Base-by-base conservation (phyloP, 2,797 vertebrate genomes). In the Rhincodon typus region DNA sequence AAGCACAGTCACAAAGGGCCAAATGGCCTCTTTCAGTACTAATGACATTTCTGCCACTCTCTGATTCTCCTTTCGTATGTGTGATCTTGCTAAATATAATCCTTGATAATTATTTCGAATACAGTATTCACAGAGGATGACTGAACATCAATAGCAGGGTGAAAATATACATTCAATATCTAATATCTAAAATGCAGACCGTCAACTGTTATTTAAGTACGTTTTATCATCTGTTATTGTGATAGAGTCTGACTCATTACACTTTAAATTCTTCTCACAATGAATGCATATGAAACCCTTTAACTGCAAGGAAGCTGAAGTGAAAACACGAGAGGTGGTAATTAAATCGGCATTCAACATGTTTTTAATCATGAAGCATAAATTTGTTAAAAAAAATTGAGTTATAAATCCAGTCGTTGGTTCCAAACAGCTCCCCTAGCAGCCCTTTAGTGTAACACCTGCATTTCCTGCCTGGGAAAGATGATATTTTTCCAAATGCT, bases 401-500 rank as follows among this genome's bases (percentile, higher is more conserved):
- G 84, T 96, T 96, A 97, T 96, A 97, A 97, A 97, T 96, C 95
- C 94, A 93, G 96, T 96, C 96, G 96, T 96, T 97, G 96, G 95
- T 96, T 96, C 96, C 96, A 97, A 96, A 96, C 96, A 95, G 57
- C 96, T 97, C 96, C 96, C 96, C 96, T 97, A 95, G 94, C 96
- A 96, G 95, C 42, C 96, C 96, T 97, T 97, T 97, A 97, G 96
- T 96, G 95, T 96, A 97, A 96, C 96, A 97, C 96, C 96, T 97
- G 97, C 1, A 8, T 96, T 97, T 97, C 96, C 96, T 97, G 91
- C 88, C 38, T 0, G 0, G 96, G 95, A 97, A 87, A 96, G 97
- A 96, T 79, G 30, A 97, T 96, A 96, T 96, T 96, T 96, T 91
- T 96, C 96, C 96, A 96, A 96, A 95, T 96, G 96, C 96, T 94